Base-by-base conservation (phyloP, 2,113 vertebrate genomes). In the Panthera uncia region DNA sequence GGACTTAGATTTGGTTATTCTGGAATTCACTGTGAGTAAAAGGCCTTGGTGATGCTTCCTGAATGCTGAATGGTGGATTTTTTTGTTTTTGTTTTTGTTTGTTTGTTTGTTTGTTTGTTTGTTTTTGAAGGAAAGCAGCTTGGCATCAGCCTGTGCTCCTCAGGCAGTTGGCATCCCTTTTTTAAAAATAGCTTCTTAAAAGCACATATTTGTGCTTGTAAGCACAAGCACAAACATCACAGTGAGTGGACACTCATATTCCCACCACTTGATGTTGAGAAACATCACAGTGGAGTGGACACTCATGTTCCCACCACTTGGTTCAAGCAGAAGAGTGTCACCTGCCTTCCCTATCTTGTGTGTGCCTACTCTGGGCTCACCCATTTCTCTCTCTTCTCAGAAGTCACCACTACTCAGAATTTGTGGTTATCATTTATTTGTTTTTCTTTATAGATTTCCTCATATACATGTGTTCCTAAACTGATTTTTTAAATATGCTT, bases 401-500 rank as follows among this genome's bases (percentile, higher is more conserved):
- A 45, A 45, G 48, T 91, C 36, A n/a, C 7, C 63, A 41, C 50
- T 71, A 15, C 13, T 29, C 63, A 82, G 79, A 57, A 82, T 82
- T 57, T 82, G 18, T 81, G 13, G 31, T 45, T 69, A 41, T 71
- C 27, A 29, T 82, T 82, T 57, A 19, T 86, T 93, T 66, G 45
- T 16, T 85, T 66, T 52, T 66, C 57, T 66, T 66, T 78, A 66
- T 55, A 76, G 69, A 33, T 86, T 38, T 52, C 7, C 33, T 85
- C 69, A 52, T 66, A 86, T 85, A 29, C 38, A 7, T 65, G 18
- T 93, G 27, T 66, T 63, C 45, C 33, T 93, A 52, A 78, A 78
- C 23, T 27, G 31, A 9, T 45, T 92, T 74, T 74, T 27, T 16
- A n/a, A 29, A 48, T 86, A n/a, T n/a, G 21, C 36, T 93, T 76